Percentiles rank a stretch among this genome's conserved stretches.
These are phyloP conservation scores for Pegoplata infirma DNA, from an alignment of 2,888 invertebrate genomes.

Conservation along the genomic window DNA sequence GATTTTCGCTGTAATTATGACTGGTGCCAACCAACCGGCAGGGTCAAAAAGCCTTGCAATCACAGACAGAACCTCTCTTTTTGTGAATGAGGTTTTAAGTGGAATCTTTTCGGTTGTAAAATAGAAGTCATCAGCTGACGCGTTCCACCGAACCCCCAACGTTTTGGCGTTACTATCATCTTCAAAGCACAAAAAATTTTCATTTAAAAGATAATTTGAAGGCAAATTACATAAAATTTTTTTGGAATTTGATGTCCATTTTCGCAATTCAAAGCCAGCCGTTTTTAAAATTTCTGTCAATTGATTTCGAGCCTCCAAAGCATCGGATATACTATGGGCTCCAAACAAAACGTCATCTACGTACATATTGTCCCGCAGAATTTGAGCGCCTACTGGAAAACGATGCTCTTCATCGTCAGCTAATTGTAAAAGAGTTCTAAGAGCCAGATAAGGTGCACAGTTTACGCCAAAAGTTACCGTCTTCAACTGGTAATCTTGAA, in stretches of 20 bases:
- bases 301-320: neutral
- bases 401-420: too few species aligned
- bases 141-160: neutral
- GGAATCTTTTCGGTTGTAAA: neutral
- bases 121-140: neutral
- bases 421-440: neutral
- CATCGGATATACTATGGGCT: neutral
- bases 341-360: neutral
- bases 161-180: too few species aligned
- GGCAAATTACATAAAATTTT: neutral
- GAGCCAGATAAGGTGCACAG: too few species aligned
- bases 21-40: too few species aligned
- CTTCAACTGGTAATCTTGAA: too few species aligned
- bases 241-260: neutral
- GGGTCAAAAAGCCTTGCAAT: too few species aligned
- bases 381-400: neutral
- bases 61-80: too few species aligned
- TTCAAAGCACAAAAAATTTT: too few species aligned
- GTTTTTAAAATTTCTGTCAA: neutral
- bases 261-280: neutral
- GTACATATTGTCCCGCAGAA: neutral
- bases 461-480: too few species aligned
- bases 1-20: too few species aligned
- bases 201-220: neutral
- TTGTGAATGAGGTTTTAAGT: too few species aligned